Conservation (phyloP, 2,797 vertebrate species). For the Cossypha dichroa region DNA sequence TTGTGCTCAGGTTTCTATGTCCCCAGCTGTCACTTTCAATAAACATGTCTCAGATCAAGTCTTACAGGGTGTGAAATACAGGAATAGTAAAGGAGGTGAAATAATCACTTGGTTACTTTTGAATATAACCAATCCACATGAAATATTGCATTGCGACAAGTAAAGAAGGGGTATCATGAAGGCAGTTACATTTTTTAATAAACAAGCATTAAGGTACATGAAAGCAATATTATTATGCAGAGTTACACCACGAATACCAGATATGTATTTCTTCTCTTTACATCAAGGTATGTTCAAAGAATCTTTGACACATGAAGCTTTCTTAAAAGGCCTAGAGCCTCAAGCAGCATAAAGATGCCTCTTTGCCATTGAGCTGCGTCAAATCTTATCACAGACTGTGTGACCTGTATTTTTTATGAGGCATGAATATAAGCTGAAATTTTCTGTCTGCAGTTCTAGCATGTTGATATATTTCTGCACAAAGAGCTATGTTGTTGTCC, state of each 20-base stretch:
- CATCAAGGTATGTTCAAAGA: not conserved
- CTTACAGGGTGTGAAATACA: not conserved
- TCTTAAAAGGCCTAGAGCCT: not conserved
- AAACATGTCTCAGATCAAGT: not conserved
- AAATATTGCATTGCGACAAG: not conserved
- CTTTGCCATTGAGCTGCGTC: not conserved
- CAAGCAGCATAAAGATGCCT: not conserved
- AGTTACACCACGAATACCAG: not conserved
- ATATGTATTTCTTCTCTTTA: not conserved
- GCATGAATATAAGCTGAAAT: not conserved
- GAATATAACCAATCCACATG: not conserved
- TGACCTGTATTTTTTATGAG: not conserved
- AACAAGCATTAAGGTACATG: not conserved
- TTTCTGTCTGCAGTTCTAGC: not conserved
- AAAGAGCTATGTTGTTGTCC: rapidly evolving
- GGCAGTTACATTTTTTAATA: not conserved
- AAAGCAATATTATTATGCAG: not conserved
- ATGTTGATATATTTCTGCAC: not conserved
- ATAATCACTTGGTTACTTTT: not conserved
- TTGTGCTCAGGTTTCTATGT: not conserved
- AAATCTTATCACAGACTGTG: not conserved
- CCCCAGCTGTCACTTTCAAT: conserved; percentile 2
- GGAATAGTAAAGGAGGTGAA: not conserved
- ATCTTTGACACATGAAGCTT: not conserved
- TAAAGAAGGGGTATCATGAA: not conserved